Evolutionary conservation across 2,888 invertebrate genomes (phyloP).

Genomic region (Coenonympha glycerion): DNA sequence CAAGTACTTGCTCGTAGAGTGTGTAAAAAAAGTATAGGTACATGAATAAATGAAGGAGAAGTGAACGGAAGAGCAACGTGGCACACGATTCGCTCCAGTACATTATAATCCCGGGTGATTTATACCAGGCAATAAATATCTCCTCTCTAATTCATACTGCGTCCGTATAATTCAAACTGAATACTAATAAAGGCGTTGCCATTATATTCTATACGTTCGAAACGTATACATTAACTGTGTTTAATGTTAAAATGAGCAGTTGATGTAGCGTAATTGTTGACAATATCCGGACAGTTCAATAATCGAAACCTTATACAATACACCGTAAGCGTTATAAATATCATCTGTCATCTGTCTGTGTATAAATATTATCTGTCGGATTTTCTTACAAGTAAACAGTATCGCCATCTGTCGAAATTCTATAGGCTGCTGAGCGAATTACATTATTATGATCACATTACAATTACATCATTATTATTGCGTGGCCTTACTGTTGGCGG

Average conservation of each 20-base stretch:
- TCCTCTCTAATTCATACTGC: constrained; percentile 46
- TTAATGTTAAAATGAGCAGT: background rate
- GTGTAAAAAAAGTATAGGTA: no score
- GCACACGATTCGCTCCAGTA: constrained; percentile 38
- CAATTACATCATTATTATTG: no score
- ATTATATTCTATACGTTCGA: constrained; percentile 9
- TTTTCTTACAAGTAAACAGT: no score
- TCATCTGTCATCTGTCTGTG: no score
- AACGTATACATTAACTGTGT: no score
- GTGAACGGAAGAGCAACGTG: constrained; percentile 7
- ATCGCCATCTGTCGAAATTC: no score
- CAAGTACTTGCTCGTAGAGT: no score
- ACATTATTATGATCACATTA: no score
- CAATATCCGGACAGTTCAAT: background rate
- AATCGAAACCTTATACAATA: background rate
- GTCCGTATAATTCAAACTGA: constrained; percentile 46
- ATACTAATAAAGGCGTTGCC: constrained; percentile 42
- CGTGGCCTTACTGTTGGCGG: no score
- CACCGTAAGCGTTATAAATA: no score
- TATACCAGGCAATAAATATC: constrained; percentile 55
- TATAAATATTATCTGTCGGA: no score
- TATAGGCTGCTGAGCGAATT: no score
- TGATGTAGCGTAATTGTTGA: background rate
- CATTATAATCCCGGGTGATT: constrained; percentile 55
- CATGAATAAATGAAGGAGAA: background rate